Conservation (phyloP, 2,888 invertebrate species). For the Thera britannica region DNA sequence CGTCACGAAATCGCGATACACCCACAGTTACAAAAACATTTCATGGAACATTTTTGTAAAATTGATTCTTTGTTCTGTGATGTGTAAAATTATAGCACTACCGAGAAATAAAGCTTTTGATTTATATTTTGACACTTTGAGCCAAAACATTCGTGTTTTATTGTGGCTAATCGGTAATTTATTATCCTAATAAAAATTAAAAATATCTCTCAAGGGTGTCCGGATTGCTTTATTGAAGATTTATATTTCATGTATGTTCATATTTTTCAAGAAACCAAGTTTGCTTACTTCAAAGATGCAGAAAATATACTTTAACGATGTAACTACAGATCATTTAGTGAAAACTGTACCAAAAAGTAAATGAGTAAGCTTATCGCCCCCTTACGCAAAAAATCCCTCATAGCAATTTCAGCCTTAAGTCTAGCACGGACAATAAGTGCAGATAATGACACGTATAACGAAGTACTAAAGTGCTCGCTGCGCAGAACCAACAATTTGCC, state of each 20-base stretch:
- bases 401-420: constrained; percentile 48
- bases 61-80: constrained; percentile 70
- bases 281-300: neutral
- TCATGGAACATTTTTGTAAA: constrained; percentile 64
- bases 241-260: constrained; percentile 25
- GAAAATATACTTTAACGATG: constrained; percentile 14
- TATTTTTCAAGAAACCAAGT: constrained; percentile 18
- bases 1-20: constrained; percentile 56
- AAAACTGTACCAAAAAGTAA: constrained; percentile 55
- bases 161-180: constrained; percentile 66
- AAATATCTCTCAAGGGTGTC: constrained; percentile 54
- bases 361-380: constrained; percentile 36
- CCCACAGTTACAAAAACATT: constrained; percentile 47
- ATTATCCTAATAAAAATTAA: constrained; percentile 71
- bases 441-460: constrained; percentile 39
- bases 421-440: constrained; percentile 39
- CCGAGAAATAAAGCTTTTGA: constrained; percentile 65
- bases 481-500: constrained; percentile 74
- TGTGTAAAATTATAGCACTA: constrained; percentile 73
- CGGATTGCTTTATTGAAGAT: constrained; percentile 38
- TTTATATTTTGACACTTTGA: constrained; percentile 77
- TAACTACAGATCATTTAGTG: constrained; percentile 34
- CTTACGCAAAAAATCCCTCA: constrained; percentile 24
- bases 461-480: constrained; percentile 62
- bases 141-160: constrained; percentile 74